Evolutionary conservation across 1,140 invertebrate genomes (phyloP).

Genomic region (Heliconius nattereri): DNA sequence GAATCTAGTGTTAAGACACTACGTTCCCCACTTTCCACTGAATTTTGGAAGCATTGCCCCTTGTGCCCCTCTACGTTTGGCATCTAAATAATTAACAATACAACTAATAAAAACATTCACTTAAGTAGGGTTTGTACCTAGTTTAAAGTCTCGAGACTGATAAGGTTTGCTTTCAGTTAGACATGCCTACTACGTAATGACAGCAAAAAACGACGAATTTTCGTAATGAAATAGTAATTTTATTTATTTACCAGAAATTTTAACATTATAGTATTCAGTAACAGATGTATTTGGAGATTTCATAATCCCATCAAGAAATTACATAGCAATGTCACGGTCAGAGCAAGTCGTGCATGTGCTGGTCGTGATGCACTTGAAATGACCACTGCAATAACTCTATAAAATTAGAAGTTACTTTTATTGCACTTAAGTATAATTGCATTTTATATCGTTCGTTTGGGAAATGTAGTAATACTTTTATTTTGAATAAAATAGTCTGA

Average conservation of each 20-base stretch:
- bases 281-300: constrained; percentile 35
- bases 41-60: no score
- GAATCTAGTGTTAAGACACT: no score
- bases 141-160: no score
- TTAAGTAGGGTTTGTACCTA: no score
- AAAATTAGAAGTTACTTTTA: constrained; percentile 21
- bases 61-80: no score
- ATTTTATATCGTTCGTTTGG: background rate
- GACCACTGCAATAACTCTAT: constrained; percentile 42
- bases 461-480: background rate
- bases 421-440: constrained; percentile 4
- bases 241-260: background rate
- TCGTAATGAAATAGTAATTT: background rate
- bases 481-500: no score
- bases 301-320: constrained; percentile 51
- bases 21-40: no score
- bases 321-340: constrained; percentile 72
- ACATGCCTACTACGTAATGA: background rate
- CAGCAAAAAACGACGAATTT: no score
- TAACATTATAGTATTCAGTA: background rate
- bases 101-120: no score
- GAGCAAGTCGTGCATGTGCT: constrained; percentile 50
- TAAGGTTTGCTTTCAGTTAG: background rate
- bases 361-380: constrained; percentile 68
- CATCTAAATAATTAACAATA: no score